Conservation (phyloP, 2,888 invertebrate genomes). For the Meloe dianella region DNA sequence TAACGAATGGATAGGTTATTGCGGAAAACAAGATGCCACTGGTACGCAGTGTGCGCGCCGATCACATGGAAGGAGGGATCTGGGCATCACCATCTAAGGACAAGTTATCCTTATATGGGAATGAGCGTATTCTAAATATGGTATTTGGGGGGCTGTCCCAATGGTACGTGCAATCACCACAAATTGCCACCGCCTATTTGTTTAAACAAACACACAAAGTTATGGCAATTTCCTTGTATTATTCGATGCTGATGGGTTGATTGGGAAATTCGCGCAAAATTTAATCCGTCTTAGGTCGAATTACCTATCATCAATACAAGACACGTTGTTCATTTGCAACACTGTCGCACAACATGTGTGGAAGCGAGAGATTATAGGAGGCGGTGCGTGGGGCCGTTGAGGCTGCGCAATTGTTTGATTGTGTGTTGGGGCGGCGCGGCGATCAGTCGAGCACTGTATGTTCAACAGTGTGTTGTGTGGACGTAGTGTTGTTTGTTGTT, state of each 20-base stretch:
- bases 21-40: constrained; percentile 40
- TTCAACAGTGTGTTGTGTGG: constrained; percentile 56
- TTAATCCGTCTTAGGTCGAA: constrained; percentile 48
- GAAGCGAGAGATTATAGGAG: constrained; percentile 38
- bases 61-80: constrained; percentile 70
- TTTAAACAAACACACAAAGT: no score
- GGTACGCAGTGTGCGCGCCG: constrained; percentile 44
- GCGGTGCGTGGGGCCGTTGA: constrained; percentile 40
- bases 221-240: no score
- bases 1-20: constrained; percentile 10
- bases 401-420: constrained; percentile 43
- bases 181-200: constrained; percentile 52
- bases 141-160: constrained; percentile 75
- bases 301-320: constrained; percentile 43
- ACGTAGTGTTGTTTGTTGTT: constrained; percentile 39
- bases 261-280: constrained; percentile 28
- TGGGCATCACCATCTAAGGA: constrained; percentile 81
- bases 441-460: constrained; percentile 53
- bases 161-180: constrained; percentile 49
- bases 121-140: constrained; percentile 81
- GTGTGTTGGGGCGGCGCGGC: constrained; percentile 59
- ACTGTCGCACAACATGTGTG: constrained; percentile 35
- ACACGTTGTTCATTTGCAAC: constrained; percentile 24
- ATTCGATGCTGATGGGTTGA: constrained; percentile 14
- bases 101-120: constrained; percentile 83